Evolutionary conservation across 2,113 vertebrate genomes (phyloP).

Genomic region (Aphelocoma coerulescens): DNA sequence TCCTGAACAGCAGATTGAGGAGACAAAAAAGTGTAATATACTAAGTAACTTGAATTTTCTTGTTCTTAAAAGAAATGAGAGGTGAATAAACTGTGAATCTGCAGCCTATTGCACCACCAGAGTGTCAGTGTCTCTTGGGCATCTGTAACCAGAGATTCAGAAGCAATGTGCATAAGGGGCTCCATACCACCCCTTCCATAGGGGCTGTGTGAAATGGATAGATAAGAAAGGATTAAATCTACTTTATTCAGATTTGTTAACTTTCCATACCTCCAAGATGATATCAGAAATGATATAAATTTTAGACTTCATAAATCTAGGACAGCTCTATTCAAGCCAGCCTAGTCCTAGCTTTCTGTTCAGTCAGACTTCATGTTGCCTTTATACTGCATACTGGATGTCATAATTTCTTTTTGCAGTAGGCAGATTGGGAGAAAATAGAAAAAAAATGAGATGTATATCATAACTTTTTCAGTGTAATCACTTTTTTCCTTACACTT

Average conservation of each 20-base stretch:
- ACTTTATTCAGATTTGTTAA: background rate
- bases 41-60: background rate
- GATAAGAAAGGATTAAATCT: background rate
- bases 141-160: background rate
- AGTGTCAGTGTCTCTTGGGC: background rate
- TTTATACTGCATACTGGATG: background rate
- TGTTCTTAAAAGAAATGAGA: background rate
- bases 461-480: background rate
- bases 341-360: background rate
- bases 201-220: background rate
- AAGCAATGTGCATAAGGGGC: background rate
- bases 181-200: background rate
- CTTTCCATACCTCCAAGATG: background rate
- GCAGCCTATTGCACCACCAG: background rate
- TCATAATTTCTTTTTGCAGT: background rate
- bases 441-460: background rate
- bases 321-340: background rate
- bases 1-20: background rate
- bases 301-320: background rate
- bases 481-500: background rate
- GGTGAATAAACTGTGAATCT: background rate
- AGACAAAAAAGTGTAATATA: background rate
- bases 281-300: background rate
- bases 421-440: background rate
- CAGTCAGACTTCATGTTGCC: background rate